Evolutionary conservation across 2,888 invertebrate genomes (phyloP), one percentile per base, ranked within the genome.

Genomic region (Lasius platythorax): DNA sequence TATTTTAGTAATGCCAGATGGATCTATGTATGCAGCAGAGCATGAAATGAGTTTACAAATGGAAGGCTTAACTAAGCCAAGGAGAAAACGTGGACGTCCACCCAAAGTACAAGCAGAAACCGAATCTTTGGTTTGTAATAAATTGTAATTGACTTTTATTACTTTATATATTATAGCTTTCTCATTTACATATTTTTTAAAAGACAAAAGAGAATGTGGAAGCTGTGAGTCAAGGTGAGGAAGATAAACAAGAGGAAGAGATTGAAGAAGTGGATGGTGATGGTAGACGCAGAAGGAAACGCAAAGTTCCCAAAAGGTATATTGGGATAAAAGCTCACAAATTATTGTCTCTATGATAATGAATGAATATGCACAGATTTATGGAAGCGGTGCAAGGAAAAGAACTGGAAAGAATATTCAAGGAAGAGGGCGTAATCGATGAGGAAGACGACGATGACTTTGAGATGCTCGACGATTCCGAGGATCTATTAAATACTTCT

Each of bases 331-430:
- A n/a, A 61, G 40, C 8, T 23, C 53, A 0, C 11, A 23, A 12
- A 6, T 67, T 63, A 53, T 72, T 68, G 3, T 53, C 64, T 72
- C 72, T n/a, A 66, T 73, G 72, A 43, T 82, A 67, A 82, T 66
- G 66, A 1, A 64, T 58, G 3, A 79, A 61, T 46, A 23, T 23
- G 1, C 2, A 5, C 46, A 95, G 95, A 86, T 95, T 94, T 85
- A 94, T 93, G 90, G 95, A 95, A 91, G 95, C 95, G 66, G 95
- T 94, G 37, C 95, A 97, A 96, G 97, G 97, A 5, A 97, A 97
- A 94, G 97, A 97, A 94, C 95, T 97, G 73, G 97, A 97, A 91
- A 96, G 97, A 88, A 97, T 97, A 88, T 97, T 97, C 89, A 96
- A 96, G 91, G 97, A 97, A 91, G 97, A 97, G 94, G 97, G 97